A percentile compares a stretch with the other conserved stretches of the same genome.
phyloP scores from a whole-genome alignment of 2,113 vertebrate species.

The Chlamydotis undulata region DNA sequence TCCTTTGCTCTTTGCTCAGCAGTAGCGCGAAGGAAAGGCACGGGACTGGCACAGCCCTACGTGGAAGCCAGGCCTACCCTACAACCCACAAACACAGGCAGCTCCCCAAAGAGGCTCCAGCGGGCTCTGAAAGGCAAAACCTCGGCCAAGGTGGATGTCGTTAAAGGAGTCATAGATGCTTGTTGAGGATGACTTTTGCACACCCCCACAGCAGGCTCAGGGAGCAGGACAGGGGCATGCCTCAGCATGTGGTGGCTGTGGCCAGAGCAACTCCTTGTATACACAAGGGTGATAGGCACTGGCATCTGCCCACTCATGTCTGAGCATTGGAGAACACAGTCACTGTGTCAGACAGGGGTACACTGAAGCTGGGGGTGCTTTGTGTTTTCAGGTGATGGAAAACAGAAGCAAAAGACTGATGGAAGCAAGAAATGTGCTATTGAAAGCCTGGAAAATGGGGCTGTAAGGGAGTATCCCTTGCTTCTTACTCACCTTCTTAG shows the following conservation, averaged over 20 bases:
- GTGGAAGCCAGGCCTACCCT: rapidly evolving
- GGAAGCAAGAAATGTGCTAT: background rate
- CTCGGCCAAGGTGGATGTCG: rapidly evolving
- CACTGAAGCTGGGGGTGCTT: background rate
- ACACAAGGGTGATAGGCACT: rapidly evolving
- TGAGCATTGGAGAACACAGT: rapidly evolving
- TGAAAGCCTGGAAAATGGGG: background rate
- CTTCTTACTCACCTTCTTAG: background rate
- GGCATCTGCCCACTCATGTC: rapidly evolving
- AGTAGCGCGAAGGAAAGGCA: rapidly evolving
- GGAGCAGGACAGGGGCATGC: background rate
- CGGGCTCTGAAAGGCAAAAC: background rate
- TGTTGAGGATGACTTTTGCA: rapidly evolving
- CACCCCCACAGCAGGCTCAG: rapidly evolving
- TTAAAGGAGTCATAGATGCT: no score
- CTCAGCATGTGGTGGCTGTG: rapidly evolving
- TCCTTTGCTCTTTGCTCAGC: background rate
- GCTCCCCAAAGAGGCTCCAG: background rate
- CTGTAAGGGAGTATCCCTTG: background rate
- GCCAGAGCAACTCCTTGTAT: rapidly evolving
- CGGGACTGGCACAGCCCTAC: rapidly evolving
- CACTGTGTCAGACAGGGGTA: background rate
- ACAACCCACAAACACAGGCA: rapidly evolving
- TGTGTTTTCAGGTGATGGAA: background rate
- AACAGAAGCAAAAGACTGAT: background rate